Evolutionary conservation across 2,888 invertebrate genomes (phyloP).

Genomic region (Pedicia rivosa): DNA sequence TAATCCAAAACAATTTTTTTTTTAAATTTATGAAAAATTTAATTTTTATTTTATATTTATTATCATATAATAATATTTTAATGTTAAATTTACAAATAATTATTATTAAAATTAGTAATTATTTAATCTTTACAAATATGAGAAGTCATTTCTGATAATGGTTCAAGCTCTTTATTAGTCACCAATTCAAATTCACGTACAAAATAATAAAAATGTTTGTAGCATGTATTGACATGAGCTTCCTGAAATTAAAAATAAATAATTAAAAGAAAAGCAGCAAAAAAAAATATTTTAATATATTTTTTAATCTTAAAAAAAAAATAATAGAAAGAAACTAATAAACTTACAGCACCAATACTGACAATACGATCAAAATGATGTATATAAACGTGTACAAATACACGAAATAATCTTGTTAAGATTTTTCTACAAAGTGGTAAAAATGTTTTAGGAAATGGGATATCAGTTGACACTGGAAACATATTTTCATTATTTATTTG

Average conservation of each 20-base stretch:
- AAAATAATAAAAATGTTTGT: constrained; percentile 89
- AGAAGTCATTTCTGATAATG: constrained; percentile 59
- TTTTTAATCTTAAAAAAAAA: constrained; percentile 9
- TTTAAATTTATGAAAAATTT: too few species aligned
- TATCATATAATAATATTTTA: too few species aligned
- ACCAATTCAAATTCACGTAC: constrained; percentile 75
- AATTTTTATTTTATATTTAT: too few species aligned
- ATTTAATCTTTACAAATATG: constrained; percentile 47
- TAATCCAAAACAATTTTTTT: too few species aligned
- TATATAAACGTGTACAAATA: constrained; percentile 88
- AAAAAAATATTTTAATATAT: constrained; percentile 1
- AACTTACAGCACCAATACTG: constrained; percentile 69
- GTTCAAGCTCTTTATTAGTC: constrained; percentile 69
- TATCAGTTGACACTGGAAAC: constrained; percentile 71
- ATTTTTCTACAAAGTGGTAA: constrained; percentile 67
- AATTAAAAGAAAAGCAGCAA: constrained; percentile 7
- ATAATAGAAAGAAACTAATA: not conserved
- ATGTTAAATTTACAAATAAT: too few species aligned
- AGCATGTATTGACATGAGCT: constrained; percentile 86
- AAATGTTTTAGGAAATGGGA: constrained; percentile 79
- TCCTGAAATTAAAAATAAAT: constrained; percentile 32
- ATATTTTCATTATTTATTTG: constrained; percentile 79
- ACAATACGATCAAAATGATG: constrained; percentile 85
- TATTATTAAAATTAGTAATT: too few species aligned
- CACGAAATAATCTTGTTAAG: constrained; percentile 69